phyloP scores from a whole-genome alignment of 2,797 vertebrate genomes.

The Catamblyrhynchus diadema region DNA sequence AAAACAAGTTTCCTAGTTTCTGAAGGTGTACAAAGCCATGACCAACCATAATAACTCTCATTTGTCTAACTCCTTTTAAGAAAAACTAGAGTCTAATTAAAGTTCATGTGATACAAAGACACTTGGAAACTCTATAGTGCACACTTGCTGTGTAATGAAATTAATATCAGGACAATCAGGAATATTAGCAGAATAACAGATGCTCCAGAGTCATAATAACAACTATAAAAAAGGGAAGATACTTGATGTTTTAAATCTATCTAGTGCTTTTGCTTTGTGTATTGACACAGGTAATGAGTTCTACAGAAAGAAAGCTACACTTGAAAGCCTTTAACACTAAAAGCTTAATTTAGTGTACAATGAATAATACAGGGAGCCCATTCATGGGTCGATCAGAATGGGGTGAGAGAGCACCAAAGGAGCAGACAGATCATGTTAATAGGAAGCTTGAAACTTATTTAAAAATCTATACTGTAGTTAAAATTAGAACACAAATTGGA shows the following conservation, averaged over 20 bases:
- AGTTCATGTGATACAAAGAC: neutral
- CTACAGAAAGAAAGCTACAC: constrained; percentile 26
- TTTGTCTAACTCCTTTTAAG: neutral
- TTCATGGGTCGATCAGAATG: constrained; percentile 62
- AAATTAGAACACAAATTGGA: constrained; percentile 64
- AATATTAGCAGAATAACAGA: constrained; percentile 35
- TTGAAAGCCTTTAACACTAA: constrained; percentile 66
- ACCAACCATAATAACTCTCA: neutral
- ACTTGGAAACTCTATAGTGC: neutral
- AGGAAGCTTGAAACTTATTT: constrained; percentile 65
- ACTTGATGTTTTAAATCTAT: constrained; percentile 44
- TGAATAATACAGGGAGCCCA: constrained; percentile 63
- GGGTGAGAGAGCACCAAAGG: constrained; percentile 53
- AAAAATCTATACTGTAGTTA: constrained; percentile 70
- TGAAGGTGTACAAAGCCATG: neutral
- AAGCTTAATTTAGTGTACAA: constrained; percentile 68
- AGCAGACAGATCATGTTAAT: constrained; percentile 68
- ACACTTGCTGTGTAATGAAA: neutral
- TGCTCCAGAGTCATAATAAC: constrained; percentile 3
- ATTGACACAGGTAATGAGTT: constrained; percentile 62
- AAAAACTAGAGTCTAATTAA: constrained; percentile 13
- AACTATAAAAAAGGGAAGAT: neutral
- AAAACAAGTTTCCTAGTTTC: neutral
- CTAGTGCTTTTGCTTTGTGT: constrained; percentile 40
- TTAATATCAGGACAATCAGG: constrained; percentile 13